Conservation (phyloP, 2,797 vertebrate genomes). For the Craterocephalus amniculus region DNA sequence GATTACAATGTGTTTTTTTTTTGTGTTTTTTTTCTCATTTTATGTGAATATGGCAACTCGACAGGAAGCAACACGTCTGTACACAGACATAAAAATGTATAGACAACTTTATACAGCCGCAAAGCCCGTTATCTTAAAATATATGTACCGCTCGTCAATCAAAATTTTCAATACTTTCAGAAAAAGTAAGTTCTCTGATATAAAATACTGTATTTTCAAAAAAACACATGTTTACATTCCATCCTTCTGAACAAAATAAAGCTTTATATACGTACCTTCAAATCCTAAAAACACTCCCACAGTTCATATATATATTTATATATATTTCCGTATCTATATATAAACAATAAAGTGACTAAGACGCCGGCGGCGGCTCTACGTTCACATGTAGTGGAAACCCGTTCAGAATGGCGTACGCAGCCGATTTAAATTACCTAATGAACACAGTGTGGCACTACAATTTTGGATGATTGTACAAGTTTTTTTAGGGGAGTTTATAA, state of each 20-base stretch:
- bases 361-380: constrained; percentile 79
- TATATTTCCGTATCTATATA: constrained; percentile 77
- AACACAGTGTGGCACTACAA: constrained; percentile 88
- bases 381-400: constrained; percentile 88
- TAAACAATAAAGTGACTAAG: constrained; percentile 87
- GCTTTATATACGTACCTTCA: constrained; percentile 81
- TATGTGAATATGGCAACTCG: constrained; percentile 71
- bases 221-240: constrained; percentile 83
- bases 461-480: constrained; percentile 85
- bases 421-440: constrained; percentile 71
- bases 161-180: constrained; percentile 83
- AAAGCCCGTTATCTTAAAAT: constrained; percentile 92
- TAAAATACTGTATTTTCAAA: constrained; percentile 87
- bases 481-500: constrained; percentile 63
- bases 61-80: constrained; percentile 78
- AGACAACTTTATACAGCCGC: constrained; percentile 91
- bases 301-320: constrained; percentile 74
- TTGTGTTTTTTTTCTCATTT: constrained; percentile 12
- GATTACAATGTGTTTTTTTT: constrained; percentile 47
- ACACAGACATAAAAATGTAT: constrained; percentile 84
- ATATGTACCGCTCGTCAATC: constrained; percentile 83
- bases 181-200: constrained; percentile 86
- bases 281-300: constrained; percentile 83
- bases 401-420: constrained; percentile 80
- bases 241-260: constrained; percentile 86